A percentile compares a stretch with the other conserved stretches of the same genome.
Evolutionary conservation across 2,888 invertebrate genomes (phyloP).

Genomic region (Leptothorax acervorum): DNA sequence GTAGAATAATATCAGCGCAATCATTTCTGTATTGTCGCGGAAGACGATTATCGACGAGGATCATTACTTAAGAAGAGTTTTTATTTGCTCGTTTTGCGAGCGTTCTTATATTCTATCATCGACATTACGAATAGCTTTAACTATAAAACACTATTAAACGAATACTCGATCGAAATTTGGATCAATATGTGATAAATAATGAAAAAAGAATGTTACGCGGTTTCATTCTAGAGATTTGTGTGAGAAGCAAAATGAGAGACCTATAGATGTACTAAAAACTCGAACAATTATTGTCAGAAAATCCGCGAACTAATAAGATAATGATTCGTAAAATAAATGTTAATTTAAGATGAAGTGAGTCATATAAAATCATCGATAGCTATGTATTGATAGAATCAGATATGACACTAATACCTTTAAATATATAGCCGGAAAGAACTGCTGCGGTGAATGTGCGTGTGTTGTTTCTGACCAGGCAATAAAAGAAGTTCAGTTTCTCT

Average conservation of each 20-base stretch:
- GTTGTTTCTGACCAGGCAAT: slow-evolving; percentile 81
- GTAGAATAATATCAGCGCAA: slow-evolving; percentile 21
- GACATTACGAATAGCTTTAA: slow-evolving; percentile 62
- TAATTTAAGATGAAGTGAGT: neutral
- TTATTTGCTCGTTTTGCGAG: slow-evolving; percentile 68
- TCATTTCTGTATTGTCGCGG: slow-evolving; percentile 27
- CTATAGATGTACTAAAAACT: neutral
- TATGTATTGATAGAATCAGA: neutral
- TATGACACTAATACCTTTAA: slow-evolving; percentile 9
- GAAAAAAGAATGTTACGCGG: neutral
- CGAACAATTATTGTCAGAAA: neutral
- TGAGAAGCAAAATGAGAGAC: neutral
- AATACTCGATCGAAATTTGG: slow-evolving; percentile 49
- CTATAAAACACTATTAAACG: slow-evolving; percentile 68
- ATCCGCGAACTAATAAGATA: neutral
- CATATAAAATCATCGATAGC: neutral
- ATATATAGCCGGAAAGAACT: slow-evolving; percentile 56
- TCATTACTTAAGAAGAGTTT: slow-evolving; percentile 66
- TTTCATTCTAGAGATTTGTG: neutral
- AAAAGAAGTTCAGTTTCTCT: slow-evolving; percentile 74
- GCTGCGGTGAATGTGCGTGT: slow-evolving; percentile 62
- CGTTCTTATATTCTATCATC: slow-evolving; percentile 20
- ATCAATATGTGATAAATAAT: neutral
- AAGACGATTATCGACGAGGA: slow-evolving; percentile 55
- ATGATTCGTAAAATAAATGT: neutral